A percentile compares a stretch with the other conserved stretches of the same genome.
Evolutionary conservation across 2,797 vertebrate genomes (phyloP).

Genomic region (Sebastes glaucus): DNA sequence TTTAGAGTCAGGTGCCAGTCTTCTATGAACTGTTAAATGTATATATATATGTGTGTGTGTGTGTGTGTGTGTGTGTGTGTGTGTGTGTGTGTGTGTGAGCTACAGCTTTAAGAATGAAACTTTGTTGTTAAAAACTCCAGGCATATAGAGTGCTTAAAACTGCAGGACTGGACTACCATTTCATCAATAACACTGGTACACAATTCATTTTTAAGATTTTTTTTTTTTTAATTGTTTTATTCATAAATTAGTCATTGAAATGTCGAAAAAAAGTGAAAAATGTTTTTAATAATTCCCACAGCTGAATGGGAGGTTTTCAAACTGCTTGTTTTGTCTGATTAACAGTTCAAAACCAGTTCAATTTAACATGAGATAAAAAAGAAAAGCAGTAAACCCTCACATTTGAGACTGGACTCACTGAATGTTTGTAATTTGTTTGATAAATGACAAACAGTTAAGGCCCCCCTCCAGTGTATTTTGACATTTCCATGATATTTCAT

Average conservation of each 20-base stretch:
- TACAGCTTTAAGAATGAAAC: neutral
- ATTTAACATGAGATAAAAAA: neutral
- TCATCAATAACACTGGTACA: neutral
- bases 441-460: neutral
- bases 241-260: neutral
- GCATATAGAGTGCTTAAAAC: neutral
- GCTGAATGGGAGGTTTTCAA: neutral
- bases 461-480: too few species aligned
- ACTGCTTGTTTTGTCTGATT: neutral
- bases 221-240: too few species aligned
- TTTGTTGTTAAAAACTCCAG: neutral
- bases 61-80: too few species aligned
- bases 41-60: rapidly evolving
- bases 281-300: neutral
- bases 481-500: too few species aligned
- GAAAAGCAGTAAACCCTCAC: neutral
- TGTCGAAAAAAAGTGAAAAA: neutral
- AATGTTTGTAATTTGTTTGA: neutral
- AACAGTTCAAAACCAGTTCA: neutral
- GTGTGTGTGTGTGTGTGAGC: too few species aligned
- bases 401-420: neutral
- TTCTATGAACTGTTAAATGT: neutral
- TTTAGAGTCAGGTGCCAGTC: neutral
- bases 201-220: too few species aligned
- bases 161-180: neutral